Conservation (phyloP, 2,113 vertebrate species). For the Haemorhous mexicanus region DNA sequence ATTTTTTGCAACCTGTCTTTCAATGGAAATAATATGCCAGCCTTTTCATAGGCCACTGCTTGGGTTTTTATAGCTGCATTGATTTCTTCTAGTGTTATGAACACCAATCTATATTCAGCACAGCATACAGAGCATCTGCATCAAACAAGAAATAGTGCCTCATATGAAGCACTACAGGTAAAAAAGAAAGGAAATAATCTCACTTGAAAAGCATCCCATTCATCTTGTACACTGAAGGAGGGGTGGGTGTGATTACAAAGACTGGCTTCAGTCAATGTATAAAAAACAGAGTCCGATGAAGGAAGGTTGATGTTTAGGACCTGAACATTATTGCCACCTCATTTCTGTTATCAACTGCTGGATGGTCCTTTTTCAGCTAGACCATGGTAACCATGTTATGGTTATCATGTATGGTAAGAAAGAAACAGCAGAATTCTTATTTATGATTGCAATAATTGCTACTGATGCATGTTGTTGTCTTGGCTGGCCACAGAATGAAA, state of each 20-base stretch:
- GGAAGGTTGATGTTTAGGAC: not conserved
- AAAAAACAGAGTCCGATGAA: not conserved
- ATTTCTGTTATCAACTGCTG: not conserved
- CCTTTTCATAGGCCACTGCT: not conserved
- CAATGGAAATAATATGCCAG: not conserved
- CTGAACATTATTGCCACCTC: not conserved
- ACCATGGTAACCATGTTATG: not conserved
- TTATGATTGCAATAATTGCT: not conserved
- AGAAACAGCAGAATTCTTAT: not conserved
- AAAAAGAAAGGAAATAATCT: not conserved
- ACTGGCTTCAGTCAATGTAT: accelerated
- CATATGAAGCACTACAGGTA: not conserved
- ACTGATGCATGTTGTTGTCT: not conserved
- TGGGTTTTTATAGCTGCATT: not conserved
- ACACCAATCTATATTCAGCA: not conserved
- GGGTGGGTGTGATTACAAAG: not conserved
- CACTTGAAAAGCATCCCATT: not conserved
- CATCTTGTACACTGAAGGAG: not conserved
- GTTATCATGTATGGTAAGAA: not conserved
- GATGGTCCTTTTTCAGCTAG: not conserved
- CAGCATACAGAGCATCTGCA: not conserved
- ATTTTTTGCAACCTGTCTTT: not conserved
- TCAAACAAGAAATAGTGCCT: not conserved
- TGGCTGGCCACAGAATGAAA: not conserved
- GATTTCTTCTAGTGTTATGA: not conserved